Evolutionary conservation across 1,140 invertebrate species (phyloP), one percentile per base, ranked within the genome.

Genomic region (Bactericera cockerelli): DNA sequence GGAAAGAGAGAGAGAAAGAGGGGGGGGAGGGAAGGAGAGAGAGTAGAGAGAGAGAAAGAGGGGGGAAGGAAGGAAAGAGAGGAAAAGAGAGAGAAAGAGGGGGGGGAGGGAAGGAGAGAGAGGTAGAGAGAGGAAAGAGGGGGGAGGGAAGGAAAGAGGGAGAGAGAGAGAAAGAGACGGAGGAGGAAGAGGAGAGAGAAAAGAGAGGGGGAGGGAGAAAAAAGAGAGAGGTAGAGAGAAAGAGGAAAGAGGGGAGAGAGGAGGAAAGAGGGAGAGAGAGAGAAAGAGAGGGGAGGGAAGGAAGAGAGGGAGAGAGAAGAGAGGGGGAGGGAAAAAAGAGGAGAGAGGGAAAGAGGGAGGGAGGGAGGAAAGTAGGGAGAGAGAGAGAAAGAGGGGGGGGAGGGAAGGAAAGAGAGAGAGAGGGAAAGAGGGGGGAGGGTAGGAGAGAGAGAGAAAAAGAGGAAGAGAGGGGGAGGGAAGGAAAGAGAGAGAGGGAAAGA

Each of bases 271-370:
- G 14, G n/a, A 59, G 22, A 26, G 28, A 11, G 59, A 16, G 14
- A 26, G 36, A 10, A 55, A 53, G 19, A n/a, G 19, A 55, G 57
- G 42, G 28, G 28, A 56, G 10, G 28, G 28, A 56, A 56, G n/a
- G 16, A 11, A 39, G 31, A 13, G 28, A 13, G 13, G 13, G 16
- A 16, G n/a, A 26, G 55, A 31, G 28, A 31, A 13, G 28, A 13
- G 28, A 31, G 13, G 28, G 28, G 13, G 13, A 14, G 14, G 49
- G n/a, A n/a, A n/a, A 14, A n/a, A 24, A 53, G 49, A n/a, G n/a
- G 14, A n/a, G n/a, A n/a, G 14, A 14, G 49, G 24, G 24, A 24
- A 24, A 14, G 49, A 24, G 4, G 49, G n/a, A 14, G 14, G 24
- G 24, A n/a, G 49, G n/a, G 14, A n/a, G 24, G 14, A 6, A 14